Conservation (phyloP, 2,797 vertebrate genomes). For the Dendrocincla tyrannina region DNA sequence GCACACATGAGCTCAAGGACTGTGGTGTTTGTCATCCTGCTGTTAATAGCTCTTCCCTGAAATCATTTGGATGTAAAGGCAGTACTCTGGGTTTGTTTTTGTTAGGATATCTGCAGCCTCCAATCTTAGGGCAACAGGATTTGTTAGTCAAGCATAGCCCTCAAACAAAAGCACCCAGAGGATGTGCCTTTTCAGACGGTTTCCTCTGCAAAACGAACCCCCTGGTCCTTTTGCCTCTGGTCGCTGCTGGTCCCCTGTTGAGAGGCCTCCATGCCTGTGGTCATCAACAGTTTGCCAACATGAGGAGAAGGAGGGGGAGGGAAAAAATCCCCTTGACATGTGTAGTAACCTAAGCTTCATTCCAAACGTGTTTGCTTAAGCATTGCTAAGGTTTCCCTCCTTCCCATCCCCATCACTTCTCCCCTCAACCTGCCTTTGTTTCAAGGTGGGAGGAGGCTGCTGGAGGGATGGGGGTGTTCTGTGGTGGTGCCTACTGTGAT, state of each 20-base stretch:
- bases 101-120: slow-evolving; percentile 59
- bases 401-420: slow-evolving; percentile 40
- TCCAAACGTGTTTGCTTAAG: slow-evolving; percentile 71
- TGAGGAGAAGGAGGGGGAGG: neutral
- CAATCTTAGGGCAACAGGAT: slow-evolving; percentile 73
- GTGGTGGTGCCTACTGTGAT: slow-evolving; percentile 27
- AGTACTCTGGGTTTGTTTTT: slow-evolving; percentile 15
- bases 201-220: neutral
- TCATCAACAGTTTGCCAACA: slow-evolving; percentile 67
- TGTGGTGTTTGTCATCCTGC: slow-evolving; percentile 34
- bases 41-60: slow-evolving; percentile 49
- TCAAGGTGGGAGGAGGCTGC: slow-evolving; percentile 51
- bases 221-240: slow-evolving; percentile 28
- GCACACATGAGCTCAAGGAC: slow-evolving; percentile 9
- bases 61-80: slow-evolving; percentile 43
- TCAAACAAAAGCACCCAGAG: slow-evolving; percentile 58
- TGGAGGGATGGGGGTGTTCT: neutral
- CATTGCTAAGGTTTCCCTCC: neutral
- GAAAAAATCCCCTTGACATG: neutral
- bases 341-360: slow-evolving; percentile 57
- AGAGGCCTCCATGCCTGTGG: slow-evolving; percentile 56
- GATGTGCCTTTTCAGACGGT: slow-evolving; percentile 54
- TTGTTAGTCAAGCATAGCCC: slow-evolving; percentile 65
- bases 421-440: slow-evolving; percentile 20
- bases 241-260: slow-evolving; percentile 56